Evolutionary conservation across 1,140 invertebrate species (phyloP).

Genomic region (Calliopsis andreniformis): DNA sequence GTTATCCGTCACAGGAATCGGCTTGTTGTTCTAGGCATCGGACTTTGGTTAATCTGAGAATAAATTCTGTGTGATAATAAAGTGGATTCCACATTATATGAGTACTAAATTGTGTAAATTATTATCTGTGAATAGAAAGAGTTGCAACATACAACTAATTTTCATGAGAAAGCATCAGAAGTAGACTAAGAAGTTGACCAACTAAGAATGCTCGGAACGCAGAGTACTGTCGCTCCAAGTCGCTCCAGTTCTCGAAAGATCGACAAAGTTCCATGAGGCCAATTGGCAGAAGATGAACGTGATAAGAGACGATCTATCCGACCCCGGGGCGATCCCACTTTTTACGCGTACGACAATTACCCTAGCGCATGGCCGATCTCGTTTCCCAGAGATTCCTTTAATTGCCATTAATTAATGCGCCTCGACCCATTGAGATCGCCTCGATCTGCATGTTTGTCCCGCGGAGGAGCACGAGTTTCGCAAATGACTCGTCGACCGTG

Average conservation of each 20-base stretch:
- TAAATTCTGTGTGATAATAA: no score
- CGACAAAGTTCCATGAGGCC: background rate
- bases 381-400: slow-evolving; percentile 22
- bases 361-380: background rate
- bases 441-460: background rate
- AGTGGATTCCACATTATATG: no score
- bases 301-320: background rate
- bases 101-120: no score
- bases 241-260: background rate
- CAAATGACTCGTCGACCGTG: background rate
- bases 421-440: slow-evolving; percentile 2
- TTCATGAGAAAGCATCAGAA: no score
- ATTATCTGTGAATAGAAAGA: no score
- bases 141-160: no score
- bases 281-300: slow-evolving; percentile 8
- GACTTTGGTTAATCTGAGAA: no score
- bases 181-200: no score
- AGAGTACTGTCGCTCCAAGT: background rate
- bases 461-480: background rate
- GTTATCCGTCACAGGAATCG: background rate
- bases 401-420: slow-evolving; percentile 34
- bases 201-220: no score
- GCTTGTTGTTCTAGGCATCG: background rate
- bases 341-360: slow-evolving; percentile 20
- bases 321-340: slow-evolving; percentile 3